A percentile compares a stretch with the other conserved stretches of the same genome.
Conservation (phyloP, 2,888 invertebrate species). For the Patella pellucida region DNA sequence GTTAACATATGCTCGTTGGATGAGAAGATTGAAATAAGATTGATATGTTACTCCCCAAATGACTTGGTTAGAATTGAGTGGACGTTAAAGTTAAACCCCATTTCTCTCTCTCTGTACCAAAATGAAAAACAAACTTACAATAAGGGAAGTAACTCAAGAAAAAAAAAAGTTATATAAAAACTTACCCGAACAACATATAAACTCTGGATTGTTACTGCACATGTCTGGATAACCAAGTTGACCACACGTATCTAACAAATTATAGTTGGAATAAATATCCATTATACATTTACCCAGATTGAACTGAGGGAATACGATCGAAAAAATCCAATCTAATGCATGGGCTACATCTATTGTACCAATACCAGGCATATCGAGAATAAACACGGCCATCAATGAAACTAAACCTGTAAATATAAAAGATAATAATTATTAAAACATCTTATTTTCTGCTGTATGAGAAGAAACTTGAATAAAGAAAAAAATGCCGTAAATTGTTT, state of each 20-base stretch:
- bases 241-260: constrained; percentile 17
- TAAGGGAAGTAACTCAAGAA: too few species aligned
- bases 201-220: constrained; percentile 10
- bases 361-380: constrained; percentile 77
- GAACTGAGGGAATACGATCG: constrained; percentile 80
- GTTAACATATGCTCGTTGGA: too few species aligned
- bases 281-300: constrained; percentile 73
- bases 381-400: constrained; percentile 79
- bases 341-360: constrained; percentile 76
- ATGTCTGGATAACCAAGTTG: constrained; percentile 50
- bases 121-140: too few species aligned
- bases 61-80: too few species aligned
- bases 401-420: constrained; percentile 77
- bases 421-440: too few species aligned
- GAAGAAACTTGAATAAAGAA: too few species aligned
- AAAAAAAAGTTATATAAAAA: not conserved
- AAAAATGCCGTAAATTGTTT: too few species aligned
- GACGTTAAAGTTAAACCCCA: too few species aligned
- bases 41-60: too few species aligned
- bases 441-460: too few species aligned
- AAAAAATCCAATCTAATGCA: constrained; percentile 78
- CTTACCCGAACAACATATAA: constrained; percentile 42
- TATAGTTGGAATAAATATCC: constrained; percentile 70
- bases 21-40: too few species aligned
- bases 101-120: not conserved